phyloP scores from a whole-genome alignment of 2,888 invertebrate genomes.

The Eilema depressum region DNA sequence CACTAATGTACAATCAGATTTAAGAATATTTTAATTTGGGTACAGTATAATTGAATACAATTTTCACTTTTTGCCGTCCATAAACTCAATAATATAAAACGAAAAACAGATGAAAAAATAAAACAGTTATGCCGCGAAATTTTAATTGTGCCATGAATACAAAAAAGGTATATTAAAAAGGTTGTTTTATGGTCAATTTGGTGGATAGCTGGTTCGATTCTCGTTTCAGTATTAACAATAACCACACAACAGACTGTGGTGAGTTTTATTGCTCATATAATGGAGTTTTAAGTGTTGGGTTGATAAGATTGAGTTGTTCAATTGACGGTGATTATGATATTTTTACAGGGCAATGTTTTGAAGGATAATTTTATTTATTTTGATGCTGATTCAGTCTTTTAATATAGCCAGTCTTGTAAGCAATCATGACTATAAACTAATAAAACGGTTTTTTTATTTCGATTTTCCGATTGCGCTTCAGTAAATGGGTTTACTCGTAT shows the following conservation, averaged over 20 bases:
- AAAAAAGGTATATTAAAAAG: constrained; percentile 40
- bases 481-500: not conserved
- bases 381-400: not conserved
- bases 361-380: constrained; percentile 4
- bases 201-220: constrained; percentile 51
- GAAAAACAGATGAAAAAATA: constrained; percentile 38
- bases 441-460: not conserved
- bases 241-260: constrained; percentile 29
- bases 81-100: constrained; percentile 16
- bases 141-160: constrained; percentile 43
- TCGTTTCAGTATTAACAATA: constrained; percentile 45
- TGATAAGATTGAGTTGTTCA: constrained; percentile 22
- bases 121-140: constrained; percentile 36
- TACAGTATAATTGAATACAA: not conserved
- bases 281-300: constrained; percentile 16
- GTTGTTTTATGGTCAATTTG: constrained; percentile 66
- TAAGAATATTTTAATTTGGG: not conserved
- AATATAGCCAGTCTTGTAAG: not conserved
- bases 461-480: not conserved
- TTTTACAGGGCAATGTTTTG: not conserved
- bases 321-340: constrained; percentile 18
- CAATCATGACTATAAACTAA: not conserved
- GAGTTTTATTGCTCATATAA: constrained; percentile 20
- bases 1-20: not conserved
- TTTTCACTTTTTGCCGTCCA: constrained; percentile 11